phyloP scores from a whole-genome alignment of 2,797 vertebrate genomes.

The Aeoliscus strigatus region DNA sequence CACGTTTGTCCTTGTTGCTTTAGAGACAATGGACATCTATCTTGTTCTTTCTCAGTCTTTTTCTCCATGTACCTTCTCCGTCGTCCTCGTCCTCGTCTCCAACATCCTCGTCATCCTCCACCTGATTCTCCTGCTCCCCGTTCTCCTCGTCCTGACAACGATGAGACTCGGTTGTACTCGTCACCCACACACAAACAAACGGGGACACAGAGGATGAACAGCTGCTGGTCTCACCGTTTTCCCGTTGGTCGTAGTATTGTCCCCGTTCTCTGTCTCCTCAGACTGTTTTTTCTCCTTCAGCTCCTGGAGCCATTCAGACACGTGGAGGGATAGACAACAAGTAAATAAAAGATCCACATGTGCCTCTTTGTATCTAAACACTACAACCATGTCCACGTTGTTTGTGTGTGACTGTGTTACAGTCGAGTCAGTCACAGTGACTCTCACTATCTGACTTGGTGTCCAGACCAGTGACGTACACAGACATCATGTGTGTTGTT shows the following conservation, averaged over 20 bases:
- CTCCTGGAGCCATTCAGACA: conserved; percentile 67
- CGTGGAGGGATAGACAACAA: no score
- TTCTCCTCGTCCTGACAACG: conserved; percentile 82
- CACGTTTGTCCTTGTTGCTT: no score
- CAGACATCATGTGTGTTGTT: no score
- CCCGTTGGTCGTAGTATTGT: conserved; percentile 85
- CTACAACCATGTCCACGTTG: no score
- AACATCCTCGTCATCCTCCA: conserved; percentile 88
- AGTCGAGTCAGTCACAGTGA: no score
- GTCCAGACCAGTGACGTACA: no score
- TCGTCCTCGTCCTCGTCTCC: conserved; percentile 87
- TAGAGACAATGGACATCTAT: no score
- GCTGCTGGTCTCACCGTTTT: conserved; percentile 64
- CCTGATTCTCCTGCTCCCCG: conserved; percentile 85
- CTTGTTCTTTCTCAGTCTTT: no score
- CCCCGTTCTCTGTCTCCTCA: conserved; percentile 87
- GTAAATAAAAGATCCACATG: no score
- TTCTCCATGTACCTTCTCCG: conserved; percentile 77
- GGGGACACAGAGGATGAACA: not conserved
- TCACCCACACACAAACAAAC: conserved; percentile 1
- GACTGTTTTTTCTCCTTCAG: conserved; percentile 89
- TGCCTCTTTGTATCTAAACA: no score
- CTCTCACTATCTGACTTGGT: no score
- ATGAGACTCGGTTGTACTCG: conserved; percentile 7
- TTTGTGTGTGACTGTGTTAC: no score